Evolutionary conservation across 2,888 invertebrate species (phyloP), one percentile per base, ranked within the genome.

Genomic region (Sicus ferrugineus): DNA sequence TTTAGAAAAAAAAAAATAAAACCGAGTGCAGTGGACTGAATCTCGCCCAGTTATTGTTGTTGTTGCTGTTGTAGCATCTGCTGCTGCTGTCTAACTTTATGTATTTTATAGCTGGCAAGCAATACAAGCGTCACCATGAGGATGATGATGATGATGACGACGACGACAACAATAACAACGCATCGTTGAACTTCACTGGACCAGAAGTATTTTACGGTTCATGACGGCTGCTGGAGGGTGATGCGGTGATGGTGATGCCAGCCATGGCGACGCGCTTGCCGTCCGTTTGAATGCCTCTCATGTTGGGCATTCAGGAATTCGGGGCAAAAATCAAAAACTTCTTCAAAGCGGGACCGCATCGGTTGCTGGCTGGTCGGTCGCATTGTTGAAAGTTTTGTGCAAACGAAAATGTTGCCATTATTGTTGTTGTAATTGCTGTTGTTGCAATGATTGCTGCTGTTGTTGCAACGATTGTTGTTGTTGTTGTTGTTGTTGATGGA

Each of bases 131-230:
- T 4, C 42, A 42, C 3, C 42, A 42, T 9, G 42, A 54, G 14
- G 54, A 54, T 54, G 54, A 28, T 28, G 54, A 52, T 52, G 21
- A 6, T 30, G 59, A 59, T 59, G 59, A 61, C 34, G 38, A 3
- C 34, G 34, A 23, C 23, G 34, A 66, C n/a, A 26, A 54, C 67
- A 58, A 59, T 59, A 48, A 30, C 31, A 28, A 46, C 16, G 63
- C 28, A 34, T 28, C 59, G 67, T 67, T 67, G 67, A 59, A 67
- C 48, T 62, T 50, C 63, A 64, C 64, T 64, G 48, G 50, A 69
- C 64, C 69, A 52, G 58, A 69, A 64, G 58, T 69, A 63, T 69
- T 69, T 69, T 64, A 64, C 48, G 64, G 64, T 64, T 59, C 69
- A 63, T 42, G 58, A 59, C 56, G 54, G n/a, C 30, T 62, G 23